Evolutionary conservation across 2,888 invertebrate species (phyloP), one percentile per base, ranked within the genome.

Genomic region (Sminthurinus aureus): DNA sequence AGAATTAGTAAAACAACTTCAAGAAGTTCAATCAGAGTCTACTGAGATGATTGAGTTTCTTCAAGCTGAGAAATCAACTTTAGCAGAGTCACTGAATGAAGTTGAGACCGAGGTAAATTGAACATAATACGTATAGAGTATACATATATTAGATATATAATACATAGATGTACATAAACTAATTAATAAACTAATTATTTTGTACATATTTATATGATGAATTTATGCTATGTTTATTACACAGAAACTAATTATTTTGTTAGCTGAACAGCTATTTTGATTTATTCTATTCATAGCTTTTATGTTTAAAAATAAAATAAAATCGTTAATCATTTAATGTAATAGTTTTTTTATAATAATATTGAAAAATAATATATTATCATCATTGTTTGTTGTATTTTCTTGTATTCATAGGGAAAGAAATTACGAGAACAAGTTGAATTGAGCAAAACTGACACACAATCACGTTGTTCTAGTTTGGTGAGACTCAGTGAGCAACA

Each of bases 11-110:
- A 88, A 88, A 74, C 94, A 96, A 87, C 94, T 96, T 87, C 93
- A 94, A 84, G 95, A 95, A 89, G 92, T 94, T 38, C 96, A 96
- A 90, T 93, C 93, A 24, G 96, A 96, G 90, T 94, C 95, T 51
- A 92, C 92, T 2, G 96, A 97, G 91, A 92, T 96, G 91, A 95
- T 96, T 90, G 96, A 96, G 89, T 97, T 97, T 90, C 92, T 96
- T 86, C 95, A 96, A 89, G 94, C 95, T 13, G 96, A 97, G 91
- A 96, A 96, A 89, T 93, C 93, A 8, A 94, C 95, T 12, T 92
- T 96, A 88, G 93, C 93, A 26, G 96, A 96, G 89, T 94, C 96
- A 0, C 91, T 96, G 73, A 93, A 93, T 69, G 96, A 96, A 87
- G 92, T 94, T 0, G 96, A 96, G 90, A 90, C 90, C 0, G 94